Base-by-base conservation (phyloP, 2,113 vertebrate genomes). In the Dipodomys spectabilis region DNA sequence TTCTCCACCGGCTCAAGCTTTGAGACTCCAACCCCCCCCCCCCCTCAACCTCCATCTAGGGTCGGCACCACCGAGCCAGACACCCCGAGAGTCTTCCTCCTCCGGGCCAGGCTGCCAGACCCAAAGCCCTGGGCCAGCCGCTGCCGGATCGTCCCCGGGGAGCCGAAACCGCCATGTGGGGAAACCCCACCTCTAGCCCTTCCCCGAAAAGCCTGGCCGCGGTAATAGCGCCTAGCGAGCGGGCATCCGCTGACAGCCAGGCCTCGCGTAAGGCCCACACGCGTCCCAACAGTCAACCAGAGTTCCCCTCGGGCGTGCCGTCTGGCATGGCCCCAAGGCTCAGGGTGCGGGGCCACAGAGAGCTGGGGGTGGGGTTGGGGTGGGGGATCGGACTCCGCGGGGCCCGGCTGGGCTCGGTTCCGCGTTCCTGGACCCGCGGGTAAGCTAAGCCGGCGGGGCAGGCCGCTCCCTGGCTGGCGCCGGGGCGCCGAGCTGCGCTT, bases 281-380 rank as follows among this genome's bases (percentile, higher is more conserved):
- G 96, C 93, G 95, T 68, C 95, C 95, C 95, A 98, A 98, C 98
- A 98, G 98, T 98, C 98, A 98, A 97, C 98, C 96, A 86, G 95
- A 97, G 98, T 98, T 98, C 97, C 98, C 98, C 97, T 97, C 97
- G 97, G 97, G 97, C 97, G 88, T 98, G 96, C 95, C 96, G 97
- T 97, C 97, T 98, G 98, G 98, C 97, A 3, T 93, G 91, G 96
- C 96, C 97, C 97, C 98, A 97, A 97, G 88, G 90, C 97, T 94
- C 49, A 49, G 35, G 95, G 96, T 96, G 96, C 94, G 53, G 71
- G 49, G 49, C 49, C 74, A n/a, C 83, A 88, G 92, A 75, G 74
- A 77, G 89, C 67, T 95, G 82, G 89, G n/a, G 79, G 86, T 79
- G 25, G 68, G 67, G 11, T 81, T 45, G 62, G 72, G 74, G 67